phyloP scores from a whole-genome alignment of 2,888 invertebrate species.

The Sinodicranocentrus sp. region DNA sequence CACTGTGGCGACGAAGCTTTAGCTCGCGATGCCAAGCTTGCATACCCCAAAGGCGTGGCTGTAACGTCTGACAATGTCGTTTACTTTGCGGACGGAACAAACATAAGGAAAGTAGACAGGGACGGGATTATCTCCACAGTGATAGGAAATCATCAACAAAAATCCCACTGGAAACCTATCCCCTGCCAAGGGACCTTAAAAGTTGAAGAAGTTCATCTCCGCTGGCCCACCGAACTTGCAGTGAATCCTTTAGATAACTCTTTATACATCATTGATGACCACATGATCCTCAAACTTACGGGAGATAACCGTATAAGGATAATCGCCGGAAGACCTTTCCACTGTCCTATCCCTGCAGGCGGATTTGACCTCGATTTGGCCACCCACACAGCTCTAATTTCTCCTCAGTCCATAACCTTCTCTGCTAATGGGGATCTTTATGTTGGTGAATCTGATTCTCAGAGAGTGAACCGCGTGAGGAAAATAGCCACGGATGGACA shows the following conservation, averaged over 20 bases:
- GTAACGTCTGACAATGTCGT: constrained; percentile 94
- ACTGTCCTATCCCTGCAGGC: constrained; percentile 91
- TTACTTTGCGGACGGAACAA: constrained; percentile 97
- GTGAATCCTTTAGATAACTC: constrained; percentile 97
- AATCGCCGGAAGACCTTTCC: constrained; percentile 94
- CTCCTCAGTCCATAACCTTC: constrained; percentile 96
- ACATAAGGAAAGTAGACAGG: constrained; percentile 94
- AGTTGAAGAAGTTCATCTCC: constrained; percentile 92
- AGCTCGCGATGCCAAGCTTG: constrained; percentile 94
- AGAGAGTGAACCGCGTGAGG: constrained; percentile 93
- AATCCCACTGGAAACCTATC: constrained; percentile 95
- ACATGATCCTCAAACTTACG: constrained; percentile 95
- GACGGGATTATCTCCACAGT: constrained; percentile 95
- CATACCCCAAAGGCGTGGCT: constrained; percentile 95
- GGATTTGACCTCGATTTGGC: constrained; percentile 92
- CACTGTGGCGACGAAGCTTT: constrained; percentile 97
- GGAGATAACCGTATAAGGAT: constrained; percentile 94
- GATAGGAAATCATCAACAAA: constrained; percentile 95
- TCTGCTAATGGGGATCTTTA: constrained; percentile 94
- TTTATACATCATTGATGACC: constrained; percentile 96
- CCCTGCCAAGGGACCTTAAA: constrained; percentile 94
- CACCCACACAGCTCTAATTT: constrained; percentile 91
- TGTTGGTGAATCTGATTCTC: constrained; percentile 97
- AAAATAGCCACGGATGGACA: constrained; percentile 96
- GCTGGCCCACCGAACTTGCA: constrained; percentile 97